Evolutionary conservation across 2,113 vertebrate species (phyloP).

Genomic region (Drymodes brunneopygia): DNA sequence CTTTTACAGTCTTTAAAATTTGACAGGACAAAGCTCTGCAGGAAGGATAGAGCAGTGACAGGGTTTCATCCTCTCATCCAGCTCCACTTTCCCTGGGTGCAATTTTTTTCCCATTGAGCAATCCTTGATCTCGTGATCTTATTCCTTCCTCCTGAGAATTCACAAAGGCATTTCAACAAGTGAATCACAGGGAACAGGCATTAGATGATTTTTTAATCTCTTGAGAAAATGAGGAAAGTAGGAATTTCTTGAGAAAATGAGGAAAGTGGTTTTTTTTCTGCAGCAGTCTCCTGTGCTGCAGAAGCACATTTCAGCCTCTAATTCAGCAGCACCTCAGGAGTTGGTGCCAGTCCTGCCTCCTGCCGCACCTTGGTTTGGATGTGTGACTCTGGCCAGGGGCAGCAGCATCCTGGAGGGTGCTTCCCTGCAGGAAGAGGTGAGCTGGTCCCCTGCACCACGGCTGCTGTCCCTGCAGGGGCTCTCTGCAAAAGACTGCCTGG

Average conservation of each 20-base stretch:
- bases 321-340: not conserved
- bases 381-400: not conserved
- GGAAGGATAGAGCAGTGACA: not conserved
- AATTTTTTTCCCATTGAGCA: not conserved
- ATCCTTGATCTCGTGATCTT: not conserved
- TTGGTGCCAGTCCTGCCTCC: not conserved
- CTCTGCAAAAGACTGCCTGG: not conserved
- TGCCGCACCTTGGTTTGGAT: not conserved
- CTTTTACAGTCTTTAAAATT: not conserved
- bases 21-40: not conserved
- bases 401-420: not conserved
- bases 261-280: not conserved
- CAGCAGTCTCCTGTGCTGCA: not conserved
- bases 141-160: not conserved
- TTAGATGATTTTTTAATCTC: not conserved
- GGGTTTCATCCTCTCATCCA: not conserved
- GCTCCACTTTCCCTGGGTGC: not conserved
- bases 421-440: not conserved
- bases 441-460: accelerated
- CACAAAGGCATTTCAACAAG: not conserved
- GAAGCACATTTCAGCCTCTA: not conserved
- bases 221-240: not conserved
- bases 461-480: not conserved
- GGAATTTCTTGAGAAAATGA: not conserved
- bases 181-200: not conserved